phyloP scores from a whole-genome alignment of 2,113 vertebrate genomes.

The Pollachius pollachius region DNA sequence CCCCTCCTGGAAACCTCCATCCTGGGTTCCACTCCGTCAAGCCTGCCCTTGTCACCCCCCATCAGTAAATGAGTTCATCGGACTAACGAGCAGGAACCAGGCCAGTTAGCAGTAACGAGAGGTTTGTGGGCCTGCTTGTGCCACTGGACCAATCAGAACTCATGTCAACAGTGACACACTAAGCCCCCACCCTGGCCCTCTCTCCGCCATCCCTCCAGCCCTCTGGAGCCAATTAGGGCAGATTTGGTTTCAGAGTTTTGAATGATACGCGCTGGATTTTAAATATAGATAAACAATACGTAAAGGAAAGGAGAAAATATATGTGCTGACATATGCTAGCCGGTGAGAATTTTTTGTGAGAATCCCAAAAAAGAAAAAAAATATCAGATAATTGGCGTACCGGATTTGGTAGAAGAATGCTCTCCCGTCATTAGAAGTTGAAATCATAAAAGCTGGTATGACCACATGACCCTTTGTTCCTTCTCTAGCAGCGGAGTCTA shows the following conservation, averaged over 20 bases:
- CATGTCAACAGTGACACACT: conserved; percentile 77
- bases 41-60: conserved; percentile 77
- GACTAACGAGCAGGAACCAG: conserved; percentile 86
- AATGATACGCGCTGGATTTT: conserved; percentile 50
- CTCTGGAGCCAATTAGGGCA: conserved; percentile 79
- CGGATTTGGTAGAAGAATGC: conserved; percentile 72
- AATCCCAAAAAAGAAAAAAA: neutral
- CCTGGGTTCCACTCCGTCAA: conserved; percentile 52
- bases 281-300: conserved; percentile 6
- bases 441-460: conserved; percentile 41
- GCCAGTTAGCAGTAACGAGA: conserved; percentile 70
- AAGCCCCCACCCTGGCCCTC: conserved; percentile 48
- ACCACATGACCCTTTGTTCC: conserved; percentile 63
- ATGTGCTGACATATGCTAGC: conserved; percentile 3
- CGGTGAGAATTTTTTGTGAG: conserved; percentile 9
- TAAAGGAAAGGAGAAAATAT: conserved; percentile 2
- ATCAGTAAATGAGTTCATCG: conserved; percentile 89
- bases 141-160: conserved; percentile 80
- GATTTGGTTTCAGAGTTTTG: conserved; percentile 70
- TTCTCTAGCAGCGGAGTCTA: conserved; percentile 20
- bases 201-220: conserved; percentile 18
- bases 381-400: neutral
- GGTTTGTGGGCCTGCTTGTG: conserved; percentile 66
- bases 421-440: conserved; percentile 20
- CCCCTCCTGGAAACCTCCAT: conserved; percentile 1